phyloP scores from a whole-genome alignment of 2,888 invertebrate genomes.

The Seira sanloemensis region DNA sequence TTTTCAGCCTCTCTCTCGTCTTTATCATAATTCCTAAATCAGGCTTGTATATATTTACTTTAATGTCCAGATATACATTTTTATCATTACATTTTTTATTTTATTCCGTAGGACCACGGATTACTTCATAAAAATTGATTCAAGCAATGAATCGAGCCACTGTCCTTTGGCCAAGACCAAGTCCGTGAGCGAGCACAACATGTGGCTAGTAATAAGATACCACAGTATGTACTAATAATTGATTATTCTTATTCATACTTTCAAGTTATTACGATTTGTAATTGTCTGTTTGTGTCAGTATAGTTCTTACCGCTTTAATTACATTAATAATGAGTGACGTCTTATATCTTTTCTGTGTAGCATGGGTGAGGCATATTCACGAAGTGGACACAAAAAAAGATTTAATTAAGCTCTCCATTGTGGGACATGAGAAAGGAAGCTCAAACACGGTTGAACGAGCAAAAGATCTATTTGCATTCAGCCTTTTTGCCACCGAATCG shows the following conservation, averaged over 20 bases:
- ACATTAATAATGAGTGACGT: not conserved
- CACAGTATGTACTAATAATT: constrained; percentile 2
- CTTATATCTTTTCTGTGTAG: constrained; percentile 16
- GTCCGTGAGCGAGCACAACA: not conserved
- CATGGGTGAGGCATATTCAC: constrained; percentile 8
- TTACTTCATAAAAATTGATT: constrained; percentile 22
- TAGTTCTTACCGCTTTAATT: too few relatives aligned
- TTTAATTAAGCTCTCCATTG: constrained; percentile 28
- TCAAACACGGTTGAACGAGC: not conserved
- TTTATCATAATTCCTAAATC: not conserved
- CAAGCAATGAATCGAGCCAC: not conserved
- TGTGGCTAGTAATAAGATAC: constrained; percentile 23
- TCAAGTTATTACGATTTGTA: too few relatives aligned
- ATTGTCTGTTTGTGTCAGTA: not conserved
- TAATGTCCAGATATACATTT: too few relatives aligned
- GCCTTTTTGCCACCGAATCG: not conserved
- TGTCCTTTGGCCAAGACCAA: constrained; percentile 10
- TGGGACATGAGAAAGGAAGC: not conserved
- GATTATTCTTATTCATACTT: too few relatives aligned
- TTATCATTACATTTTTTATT: not conserved
- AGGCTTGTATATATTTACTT: not conserved
- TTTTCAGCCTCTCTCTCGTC: not conserved
- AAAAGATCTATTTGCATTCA: constrained; percentile 32
- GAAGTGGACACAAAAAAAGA: constrained; percentile 44
- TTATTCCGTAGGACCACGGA: not conserved